phyloP scores from a whole-genome alignment of 1,140 invertebrate genomes.

The Hycleus phaleratus region DNA sequence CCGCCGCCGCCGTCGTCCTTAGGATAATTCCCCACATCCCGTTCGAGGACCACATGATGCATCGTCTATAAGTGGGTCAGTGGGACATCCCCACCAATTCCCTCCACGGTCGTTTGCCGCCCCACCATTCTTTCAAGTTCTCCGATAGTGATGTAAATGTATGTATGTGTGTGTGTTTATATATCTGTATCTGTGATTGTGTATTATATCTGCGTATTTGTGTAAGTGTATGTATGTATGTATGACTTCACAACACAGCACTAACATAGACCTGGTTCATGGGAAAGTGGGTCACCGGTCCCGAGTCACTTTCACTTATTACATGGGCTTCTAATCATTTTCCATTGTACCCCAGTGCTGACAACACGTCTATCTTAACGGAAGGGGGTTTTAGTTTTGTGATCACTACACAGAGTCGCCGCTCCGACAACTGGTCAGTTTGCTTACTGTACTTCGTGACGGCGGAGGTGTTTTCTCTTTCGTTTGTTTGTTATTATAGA shows the following conservation, averaged over 20 bases:
- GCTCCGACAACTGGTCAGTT: conserved; percentile 10
- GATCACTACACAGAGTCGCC: conserved; percentile 3
- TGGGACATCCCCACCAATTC: conserved; percentile 52
- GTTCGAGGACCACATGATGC: conserved; percentile 32
- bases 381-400: conserved; percentile 35
- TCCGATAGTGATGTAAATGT: conserved; percentile 30
- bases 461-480: conserved; percentile 15
- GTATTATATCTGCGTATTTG: conserved; percentile 23
- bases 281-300: conserved; percentile 55
- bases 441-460: conserved; percentile 8
- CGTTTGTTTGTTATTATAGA: neutral
- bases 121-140: conserved; percentile 38
- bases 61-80: conserved; percentile 53
- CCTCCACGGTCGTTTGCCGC: conserved; percentile 38
- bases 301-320: conserved; percentile 59
- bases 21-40: conserved; percentile 7
- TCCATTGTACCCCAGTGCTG: conserved; percentile 51
- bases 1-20: neutral
- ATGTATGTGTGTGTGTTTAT: conserved; percentile 21
- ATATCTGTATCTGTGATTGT: conserved; percentile 22
- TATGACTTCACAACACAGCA: conserved; percentile 41
- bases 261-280: conserved; percentile 61
- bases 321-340: conserved; percentile 57
- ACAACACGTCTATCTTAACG: conserved; percentile 39
- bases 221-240: conserved; percentile 25